phyloP scores from a whole-genome alignment of 2,113 vertebrate species.

The Dicrurus megarhynchus region DNA sequence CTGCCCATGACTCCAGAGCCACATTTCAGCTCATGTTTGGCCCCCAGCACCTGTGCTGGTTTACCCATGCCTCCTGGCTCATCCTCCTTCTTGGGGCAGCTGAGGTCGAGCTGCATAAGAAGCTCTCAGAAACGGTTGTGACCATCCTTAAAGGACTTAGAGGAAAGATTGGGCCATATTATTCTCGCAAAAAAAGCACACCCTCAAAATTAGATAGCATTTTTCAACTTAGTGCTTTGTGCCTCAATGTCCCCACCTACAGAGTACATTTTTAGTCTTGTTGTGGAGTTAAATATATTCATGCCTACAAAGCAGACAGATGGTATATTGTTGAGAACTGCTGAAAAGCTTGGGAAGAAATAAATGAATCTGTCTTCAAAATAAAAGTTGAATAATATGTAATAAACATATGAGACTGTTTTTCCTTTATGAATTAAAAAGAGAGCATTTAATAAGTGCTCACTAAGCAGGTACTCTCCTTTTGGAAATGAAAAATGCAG shows the following conservation, averaged over 20 bases:
- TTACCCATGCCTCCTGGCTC: background rate
- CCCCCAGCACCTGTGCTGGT: rapidly evolving
- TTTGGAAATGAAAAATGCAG: background rate
- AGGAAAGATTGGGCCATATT: background rate
- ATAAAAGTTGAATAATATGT: constrained; percentile 30
- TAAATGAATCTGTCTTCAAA: constrained; percentile 29
- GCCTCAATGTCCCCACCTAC: background rate
- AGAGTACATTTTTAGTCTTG: background rate
- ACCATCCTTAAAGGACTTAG: background rate
- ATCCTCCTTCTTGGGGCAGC: background rate
- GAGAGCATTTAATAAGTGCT: background rate
- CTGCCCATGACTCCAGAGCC: background rate
- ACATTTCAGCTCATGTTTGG: background rate
- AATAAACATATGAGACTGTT: background rate
- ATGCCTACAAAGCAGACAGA: constrained; percentile 11
- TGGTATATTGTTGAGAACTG: constrained; percentile 14
- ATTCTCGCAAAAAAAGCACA: rapidly evolving
- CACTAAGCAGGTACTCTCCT: background rate
- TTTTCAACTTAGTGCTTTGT: background rate
- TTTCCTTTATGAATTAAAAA: background rate
- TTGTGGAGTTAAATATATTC: constrained; percentile 25
- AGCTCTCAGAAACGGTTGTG: background rate
- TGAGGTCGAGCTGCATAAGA: background rate
- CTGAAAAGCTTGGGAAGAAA: constrained; percentile 31
- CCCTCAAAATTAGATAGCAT: rapidly evolving